phyloP scores from a whole-genome alignment of 2,113 vertebrate species.

The Tenebrosternarchus preto region DNA sequence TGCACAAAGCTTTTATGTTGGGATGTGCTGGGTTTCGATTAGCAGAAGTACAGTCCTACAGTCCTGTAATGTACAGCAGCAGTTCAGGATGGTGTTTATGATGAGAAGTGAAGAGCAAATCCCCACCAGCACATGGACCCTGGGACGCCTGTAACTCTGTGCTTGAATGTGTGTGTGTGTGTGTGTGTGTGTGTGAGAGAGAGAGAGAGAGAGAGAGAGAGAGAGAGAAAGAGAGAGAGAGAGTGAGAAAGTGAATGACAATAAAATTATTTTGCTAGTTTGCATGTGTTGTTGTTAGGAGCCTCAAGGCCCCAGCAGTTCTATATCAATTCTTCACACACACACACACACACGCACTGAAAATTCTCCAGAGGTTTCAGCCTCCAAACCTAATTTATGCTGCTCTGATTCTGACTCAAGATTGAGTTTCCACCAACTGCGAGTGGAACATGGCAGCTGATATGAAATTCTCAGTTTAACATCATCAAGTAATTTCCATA shows the following conservation, averaged over 20 bases:
- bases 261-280: constrained; percentile 53
- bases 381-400: constrained; percentile 45
- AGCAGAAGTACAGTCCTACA: neutral
- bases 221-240: neutral
- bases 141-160: no score
- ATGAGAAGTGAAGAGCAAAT: no score
- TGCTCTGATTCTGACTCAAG: constrained; percentile 43
- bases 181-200: neutral
- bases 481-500: constrained; percentile 43
- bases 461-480: constrained; percentile 38
- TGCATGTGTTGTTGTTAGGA: constrained; percentile 49
- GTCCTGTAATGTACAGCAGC: no score
- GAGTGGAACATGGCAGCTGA: constrained; percentile 27
- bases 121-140: no score
- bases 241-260: constrained; percentile 28
- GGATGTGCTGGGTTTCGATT: neutral
- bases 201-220: neutral
- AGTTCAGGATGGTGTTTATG: no score
- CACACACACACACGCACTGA: neutral
- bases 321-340: constrained; percentile 33
- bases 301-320: constrained; percentile 17
- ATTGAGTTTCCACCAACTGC: constrained; percentile 46
- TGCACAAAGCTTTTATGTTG: neutral
- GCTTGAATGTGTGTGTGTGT: no score
- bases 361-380: neutral